Percentiles rank a stretch among this genome's conserved stretches.
phyloP scores from a whole-genome alignment of 2,797 vertebrate species.

The Argya squamiceps region DNA sequence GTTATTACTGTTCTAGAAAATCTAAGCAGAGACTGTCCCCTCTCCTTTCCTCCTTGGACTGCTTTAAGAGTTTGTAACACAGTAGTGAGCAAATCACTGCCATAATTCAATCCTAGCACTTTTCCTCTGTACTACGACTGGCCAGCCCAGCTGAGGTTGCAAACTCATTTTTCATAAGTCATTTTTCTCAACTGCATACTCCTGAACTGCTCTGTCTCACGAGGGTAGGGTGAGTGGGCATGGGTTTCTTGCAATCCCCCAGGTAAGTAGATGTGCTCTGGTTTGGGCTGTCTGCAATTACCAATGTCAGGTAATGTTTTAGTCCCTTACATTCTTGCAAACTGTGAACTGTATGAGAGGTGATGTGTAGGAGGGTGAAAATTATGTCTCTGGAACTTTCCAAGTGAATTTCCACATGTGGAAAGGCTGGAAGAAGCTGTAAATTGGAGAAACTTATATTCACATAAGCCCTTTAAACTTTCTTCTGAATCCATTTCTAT shows the following conservation, averaged over 20 bases:
- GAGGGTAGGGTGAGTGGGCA: neutral
- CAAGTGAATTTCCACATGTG: conserved; percentile 56
- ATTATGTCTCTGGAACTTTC: conserved; percentile 44
- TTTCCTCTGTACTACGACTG: neutral
- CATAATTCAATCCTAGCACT: neutral
- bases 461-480: neutral
- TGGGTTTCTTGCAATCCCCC: neutral
- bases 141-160: neutral
- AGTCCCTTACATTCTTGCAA: neutral
- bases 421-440: conserved; percentile 24
- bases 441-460: conserved; percentile 15
- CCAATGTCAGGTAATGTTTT: neutral
- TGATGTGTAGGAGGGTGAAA: conserved; percentile 12
- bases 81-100: neutral
- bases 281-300: neutral
- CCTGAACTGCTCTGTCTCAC: neutral
- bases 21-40: neutral
- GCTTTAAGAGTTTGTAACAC: neutral
- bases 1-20: neutral
- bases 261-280: neutral
- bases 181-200: neutral
- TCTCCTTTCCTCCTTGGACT: neutral
- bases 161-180: neutral
- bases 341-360: neutral
- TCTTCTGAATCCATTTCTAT: neutral